Evolutionary conservation across 2,113 vertebrate genomes (phyloP).

Genomic region (Spermophilus dauricus): DNA sequence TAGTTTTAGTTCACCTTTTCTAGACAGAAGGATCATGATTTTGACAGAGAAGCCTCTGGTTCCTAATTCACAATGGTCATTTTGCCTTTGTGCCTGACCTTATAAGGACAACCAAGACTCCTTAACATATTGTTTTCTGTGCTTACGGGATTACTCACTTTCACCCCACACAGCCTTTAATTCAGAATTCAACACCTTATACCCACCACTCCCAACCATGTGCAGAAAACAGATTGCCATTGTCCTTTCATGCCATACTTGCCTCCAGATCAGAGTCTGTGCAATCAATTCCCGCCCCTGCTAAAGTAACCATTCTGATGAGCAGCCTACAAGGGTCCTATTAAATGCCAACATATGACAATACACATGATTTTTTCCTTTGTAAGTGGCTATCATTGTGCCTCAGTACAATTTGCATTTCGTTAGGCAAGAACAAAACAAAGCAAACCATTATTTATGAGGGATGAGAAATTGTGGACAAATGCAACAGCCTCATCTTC

Average conservation of each 20-base stretch:
- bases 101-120: neutral
- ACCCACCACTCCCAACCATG: neutral
- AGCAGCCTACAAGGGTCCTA: neutral
- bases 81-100: neutral
- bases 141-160: neutral
- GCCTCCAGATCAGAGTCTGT: neutral
- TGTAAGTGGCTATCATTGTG: neutral
- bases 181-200: neutral
- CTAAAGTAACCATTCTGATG: neutral
- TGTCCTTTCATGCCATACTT: neutral
- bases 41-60: conserved; percentile 1
- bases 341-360: neutral
- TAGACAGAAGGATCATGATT: neutral
- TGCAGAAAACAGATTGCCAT: neutral
- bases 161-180: neutral
- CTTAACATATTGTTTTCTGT: neutral
- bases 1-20: neutral
- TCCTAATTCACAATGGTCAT: neutral
- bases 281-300: neutral
- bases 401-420: conserved; percentile 22
- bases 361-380: neutral
- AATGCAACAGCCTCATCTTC: neutral
- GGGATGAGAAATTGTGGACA: neutral
- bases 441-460: neutral
- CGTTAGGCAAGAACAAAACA: conserved; percentile 4